A percentile compares a stretch with the other conserved stretches of the same genome.
Conservation (phyloP, 92 coral and sea anemone species). For the Porites evermanni region DNA sequence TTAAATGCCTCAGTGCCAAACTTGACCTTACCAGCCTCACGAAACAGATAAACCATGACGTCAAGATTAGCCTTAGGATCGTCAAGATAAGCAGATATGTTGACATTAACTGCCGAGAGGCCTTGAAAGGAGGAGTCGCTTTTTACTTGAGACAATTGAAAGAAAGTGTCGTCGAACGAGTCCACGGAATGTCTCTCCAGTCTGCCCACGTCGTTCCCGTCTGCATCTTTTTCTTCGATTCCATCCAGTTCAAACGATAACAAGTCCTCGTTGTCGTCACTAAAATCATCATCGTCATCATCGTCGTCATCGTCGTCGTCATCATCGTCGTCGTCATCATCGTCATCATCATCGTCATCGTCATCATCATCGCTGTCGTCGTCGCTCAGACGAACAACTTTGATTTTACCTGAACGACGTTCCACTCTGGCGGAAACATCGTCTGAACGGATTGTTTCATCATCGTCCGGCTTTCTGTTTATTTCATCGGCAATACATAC, state of each 20-base stretch:
- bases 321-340: not conserved
- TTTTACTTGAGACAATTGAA: not conserved
- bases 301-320: conserved; percentile 4
- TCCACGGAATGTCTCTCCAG: conserved; percentile 24
- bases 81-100: conserved; percentile 19
- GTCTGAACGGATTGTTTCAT: conserved; percentile 5
- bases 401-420: conserved; percentile 26
- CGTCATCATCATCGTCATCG: not conserved
- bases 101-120: conserved; percentile 8
- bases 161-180: conserved; percentile 7
- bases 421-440: conserved; percentile 37
- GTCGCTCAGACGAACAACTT: conserved; percentile 27
- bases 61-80: conserved; percentile 16
- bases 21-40: not conserved
- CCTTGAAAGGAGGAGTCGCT: conserved; percentile 5
- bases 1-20: conserved; percentile 38
- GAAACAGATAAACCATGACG: conserved; percentile 39
- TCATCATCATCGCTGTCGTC: not conserved
- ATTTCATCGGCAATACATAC: conserved; percentile 26
- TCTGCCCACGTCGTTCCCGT: conserved; percentile 19
- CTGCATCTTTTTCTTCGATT: conserved; percentile 33
- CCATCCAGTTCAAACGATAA: conserved; percentile 26
- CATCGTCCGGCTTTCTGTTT: conserved; percentile 11
- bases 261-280: conserved; percentile 36
- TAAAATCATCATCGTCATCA: conserved; percentile 24